A percentile compares a stretch with the other conserved stretches of the same genome.
phyloP scores from a whole-genome alignment of 1,140 invertebrate species.

The Meloidogyne chitwoodi region DNA sequence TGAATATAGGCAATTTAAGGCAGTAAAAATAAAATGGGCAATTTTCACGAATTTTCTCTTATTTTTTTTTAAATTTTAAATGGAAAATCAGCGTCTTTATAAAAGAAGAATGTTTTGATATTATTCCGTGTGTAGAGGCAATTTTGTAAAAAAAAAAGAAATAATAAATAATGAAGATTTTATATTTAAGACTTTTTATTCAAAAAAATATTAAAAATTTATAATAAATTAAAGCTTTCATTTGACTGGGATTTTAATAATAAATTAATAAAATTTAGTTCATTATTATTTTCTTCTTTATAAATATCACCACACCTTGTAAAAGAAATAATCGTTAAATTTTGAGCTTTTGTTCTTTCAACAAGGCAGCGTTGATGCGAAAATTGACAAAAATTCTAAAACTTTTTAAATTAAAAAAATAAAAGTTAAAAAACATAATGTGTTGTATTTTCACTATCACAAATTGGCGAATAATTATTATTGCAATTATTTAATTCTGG shows the following conservation, averaged over 20 bases:
- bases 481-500: conserved; percentile 25
- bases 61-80: background rate
- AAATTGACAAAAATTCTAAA: conserved; percentile 52
- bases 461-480: conserved; percentile 44
- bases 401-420: background rate
- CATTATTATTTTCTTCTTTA: background rate
- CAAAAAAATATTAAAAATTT: background rate
- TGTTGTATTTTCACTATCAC: conserved; percentile 40
- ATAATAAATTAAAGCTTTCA: background rate
- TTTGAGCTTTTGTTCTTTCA: conserved; percentile 21
- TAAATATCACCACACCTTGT: conserved; percentile 24
- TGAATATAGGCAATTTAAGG: background rate
- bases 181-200: background rate
- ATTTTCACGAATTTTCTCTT: background rate
- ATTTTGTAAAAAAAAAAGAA: background rate
- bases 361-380: conserved; percentile 38
- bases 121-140: background rate
- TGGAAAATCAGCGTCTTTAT: background rate
- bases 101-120: background rate
- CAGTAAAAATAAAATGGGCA: background rate
- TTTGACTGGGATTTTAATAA: background rate
- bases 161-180: background rate
- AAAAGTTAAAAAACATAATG: conserved; percentile 1
- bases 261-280: background rate
- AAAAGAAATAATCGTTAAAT: conserved; percentile 40